phyloP scores from a whole-genome alignment of 2,888 invertebrate genomes.

The Lithophane socia region DNA sequence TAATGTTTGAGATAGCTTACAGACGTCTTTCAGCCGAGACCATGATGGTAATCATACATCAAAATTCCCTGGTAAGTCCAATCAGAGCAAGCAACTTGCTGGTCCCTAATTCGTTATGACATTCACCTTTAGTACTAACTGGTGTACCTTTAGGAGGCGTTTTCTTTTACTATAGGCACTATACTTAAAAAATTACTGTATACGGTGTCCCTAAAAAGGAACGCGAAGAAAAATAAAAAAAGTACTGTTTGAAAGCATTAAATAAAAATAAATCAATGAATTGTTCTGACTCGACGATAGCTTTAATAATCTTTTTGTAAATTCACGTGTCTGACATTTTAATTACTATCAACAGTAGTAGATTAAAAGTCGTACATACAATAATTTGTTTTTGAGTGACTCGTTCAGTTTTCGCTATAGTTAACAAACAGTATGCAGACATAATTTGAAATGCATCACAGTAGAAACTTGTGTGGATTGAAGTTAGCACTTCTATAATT shows the following conservation, averaged over 20 bases:
- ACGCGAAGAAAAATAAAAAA: not conserved
- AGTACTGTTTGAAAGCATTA: not conserved
- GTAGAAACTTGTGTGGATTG: conserved; percentile 20
- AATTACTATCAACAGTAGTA: not conserved
- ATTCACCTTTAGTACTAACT: not conserved
- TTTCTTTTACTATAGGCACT: not conserved
- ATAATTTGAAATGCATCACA: conserved; percentile 42
- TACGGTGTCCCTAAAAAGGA: not conserved
- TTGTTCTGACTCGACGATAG: not conserved
- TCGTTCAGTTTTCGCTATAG: not conserved
- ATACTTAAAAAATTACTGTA: not conserved
- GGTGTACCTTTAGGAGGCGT: too few relatives aligned
- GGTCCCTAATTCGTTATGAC: not conserved
- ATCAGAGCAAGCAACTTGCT: not conserved
- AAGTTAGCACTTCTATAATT: conserved; percentile 1
- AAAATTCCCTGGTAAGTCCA: not conserved
- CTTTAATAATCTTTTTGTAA: conserved; percentile 8
- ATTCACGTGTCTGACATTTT: conserved; percentile 16
- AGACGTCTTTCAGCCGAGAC: too few relatives aligned
- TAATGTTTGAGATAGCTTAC: too few relatives aligned
- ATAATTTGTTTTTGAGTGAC: conserved; percentile 19
- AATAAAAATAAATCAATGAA: not conserved
- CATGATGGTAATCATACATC: not conserved
- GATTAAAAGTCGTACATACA: conserved; percentile 11
- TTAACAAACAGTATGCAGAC: not conserved